Evolutionary conservation across 2,113 vertebrate genomes (phyloP), one percentile per base, ranked within the genome.

Genomic region (Nerophis ophidion): DNA sequence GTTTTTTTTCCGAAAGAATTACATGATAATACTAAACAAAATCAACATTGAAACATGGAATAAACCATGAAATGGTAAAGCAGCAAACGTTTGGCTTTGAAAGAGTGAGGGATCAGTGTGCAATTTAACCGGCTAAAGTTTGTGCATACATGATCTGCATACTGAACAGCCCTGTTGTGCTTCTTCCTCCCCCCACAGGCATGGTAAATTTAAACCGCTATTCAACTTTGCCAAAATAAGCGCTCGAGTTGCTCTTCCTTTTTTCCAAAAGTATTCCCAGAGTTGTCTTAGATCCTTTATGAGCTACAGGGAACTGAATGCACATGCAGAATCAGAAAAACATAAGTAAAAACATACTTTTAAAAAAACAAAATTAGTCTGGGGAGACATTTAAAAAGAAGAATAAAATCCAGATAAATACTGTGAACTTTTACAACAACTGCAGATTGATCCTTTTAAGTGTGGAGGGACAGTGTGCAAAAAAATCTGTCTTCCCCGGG

Each of bases 141-240:
- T 72, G 75, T 76, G 68, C 65, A 70, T 68, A 35, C 48, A 71
- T 49, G 57, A 66, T 60, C 52, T 61, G 65, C 61, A 75, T 74
- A 63, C 67, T 68, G 55, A 71, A 70, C 66, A 58, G 48, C 68
- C 52, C 42, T 58, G 35, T 54, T 51, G 50, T 44, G 44, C 36
- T 36, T 63, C 60, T 66, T 68, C 52, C 68, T 67, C 61, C 49
- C 65, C 60, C 44, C 34, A 40, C 61, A 58, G 65, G 42, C 57
- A 44, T 10, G 48, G 62, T 57, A 48, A 63, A 61, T 63, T 63
- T 46, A 82, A 75, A 74, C 74, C 67, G 7, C 56, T 48, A 34
- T 64, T 35, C 4, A 48, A 33, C n/a, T 64, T 61, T 67, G 72
- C 74, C 81, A 81, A 82, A 77, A 77, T 61, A 85, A 84, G 63